Percentiles rank a stretch among this genome's conserved stretches.
phyloP scores from a whole-genome alignment of 2,888 invertebrate genomes.

The Andrena chrysosceles region DNA sequence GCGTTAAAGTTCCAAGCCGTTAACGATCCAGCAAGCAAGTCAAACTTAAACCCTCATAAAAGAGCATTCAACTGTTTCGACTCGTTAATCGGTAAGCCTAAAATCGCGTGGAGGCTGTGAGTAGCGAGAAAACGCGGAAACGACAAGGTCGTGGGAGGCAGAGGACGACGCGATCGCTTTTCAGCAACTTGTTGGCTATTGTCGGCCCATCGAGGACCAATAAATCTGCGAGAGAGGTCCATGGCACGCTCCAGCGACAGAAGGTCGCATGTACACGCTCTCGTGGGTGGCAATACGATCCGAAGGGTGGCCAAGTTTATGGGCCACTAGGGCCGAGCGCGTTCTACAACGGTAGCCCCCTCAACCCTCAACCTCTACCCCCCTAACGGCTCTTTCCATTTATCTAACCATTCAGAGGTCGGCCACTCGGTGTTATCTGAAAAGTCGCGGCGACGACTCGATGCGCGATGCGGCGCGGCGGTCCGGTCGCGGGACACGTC shows the following conservation, averaged over 20 bases:
- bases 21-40: too few relatives aligned
- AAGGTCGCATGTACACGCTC: slow-evolving; percentile 65
- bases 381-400: slow-evolving; percentile 57
- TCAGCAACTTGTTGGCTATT: slow-evolving; percentile 84
- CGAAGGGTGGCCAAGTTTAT: slow-evolving; percentile 79
- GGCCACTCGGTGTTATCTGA: slow-evolving; percentile 47
- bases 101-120: neutral
- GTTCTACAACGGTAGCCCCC: slow-evolving; percentile 55
- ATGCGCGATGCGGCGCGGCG: slow-evolving; percentile 68
- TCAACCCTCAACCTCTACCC: slow-evolving; percentile 8
- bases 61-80: neutral
- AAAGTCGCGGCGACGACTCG: slow-evolving; percentile 59
- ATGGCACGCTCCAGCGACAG: slow-evolving; percentile 68
- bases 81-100: neutral
- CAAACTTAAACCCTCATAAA: too few relatives aligned
- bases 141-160: slow-evolving; percentile 32
- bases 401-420: slow-evolving; percentile 41
- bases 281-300: slow-evolving; percentile 44
- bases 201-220: slow-evolving; percentile 82
- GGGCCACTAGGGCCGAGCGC: slow-evolving; percentile 76
- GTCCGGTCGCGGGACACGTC: slow-evolving; percentile 70
- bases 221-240: slow-evolving; percentile 79
- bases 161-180: slow-evolving; percentile 76
- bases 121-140: neutral
- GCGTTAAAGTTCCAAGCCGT: too few relatives aligned